A percentile compares a stretch with the other conserved stretches of the same genome.
Evolutionary conservation across 2,113 vertebrate species (phyloP).

Genomic region (Theropithecus gelada): DNA sequence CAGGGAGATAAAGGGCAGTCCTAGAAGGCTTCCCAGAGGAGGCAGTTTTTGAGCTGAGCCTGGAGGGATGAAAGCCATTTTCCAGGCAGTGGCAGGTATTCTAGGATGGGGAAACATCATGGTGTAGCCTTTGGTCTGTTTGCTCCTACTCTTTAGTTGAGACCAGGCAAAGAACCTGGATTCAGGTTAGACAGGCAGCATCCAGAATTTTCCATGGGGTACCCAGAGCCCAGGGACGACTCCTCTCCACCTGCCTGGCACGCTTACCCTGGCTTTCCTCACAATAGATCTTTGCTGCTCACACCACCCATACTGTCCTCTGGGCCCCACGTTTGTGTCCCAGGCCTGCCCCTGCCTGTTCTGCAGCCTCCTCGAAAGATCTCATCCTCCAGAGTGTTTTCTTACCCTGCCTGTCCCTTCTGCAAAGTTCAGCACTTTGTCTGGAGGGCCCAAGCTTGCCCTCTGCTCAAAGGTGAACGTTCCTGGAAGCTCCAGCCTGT

Average conservation of each 20-base stretch:
- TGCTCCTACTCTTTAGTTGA: not conserved
- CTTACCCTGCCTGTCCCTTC: slow-evolving; percentile 54
- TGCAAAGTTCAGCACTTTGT: slow-evolving; percentile 74
- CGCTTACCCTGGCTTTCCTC: not conserved
- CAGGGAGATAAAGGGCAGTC: not conserved
- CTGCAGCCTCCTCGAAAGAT: slow-evolving; percentile 18
- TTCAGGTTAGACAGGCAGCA: not conserved
- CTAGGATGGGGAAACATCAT: not conserved
- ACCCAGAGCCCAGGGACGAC: not conserved
- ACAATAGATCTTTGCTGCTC: not conserved
- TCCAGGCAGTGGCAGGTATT: not conserved
- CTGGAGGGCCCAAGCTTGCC: slow-evolving; percentile 55
- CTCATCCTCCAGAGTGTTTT: slow-evolving; percentile 18
- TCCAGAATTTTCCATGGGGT: not conserved
- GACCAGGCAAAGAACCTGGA: not conserved
- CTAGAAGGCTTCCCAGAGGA: not conserved
- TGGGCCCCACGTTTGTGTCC: not conserved
- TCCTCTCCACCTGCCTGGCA: not conserved
- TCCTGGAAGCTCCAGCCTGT: slow-evolving; percentile 69
- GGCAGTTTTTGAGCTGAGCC: not conserved
- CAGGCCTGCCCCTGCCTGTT: not conserved
- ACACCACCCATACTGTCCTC: not conserved
- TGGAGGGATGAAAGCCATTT: not conserved
- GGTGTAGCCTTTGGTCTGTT: not conserved
- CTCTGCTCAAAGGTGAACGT: slow-evolving; percentile 74